Evolutionary conservation across 2,797 vertebrate genomes (phyloP), one percentile per base, ranked within the genome.

Genomic region (Acomys russatus): DNA sequence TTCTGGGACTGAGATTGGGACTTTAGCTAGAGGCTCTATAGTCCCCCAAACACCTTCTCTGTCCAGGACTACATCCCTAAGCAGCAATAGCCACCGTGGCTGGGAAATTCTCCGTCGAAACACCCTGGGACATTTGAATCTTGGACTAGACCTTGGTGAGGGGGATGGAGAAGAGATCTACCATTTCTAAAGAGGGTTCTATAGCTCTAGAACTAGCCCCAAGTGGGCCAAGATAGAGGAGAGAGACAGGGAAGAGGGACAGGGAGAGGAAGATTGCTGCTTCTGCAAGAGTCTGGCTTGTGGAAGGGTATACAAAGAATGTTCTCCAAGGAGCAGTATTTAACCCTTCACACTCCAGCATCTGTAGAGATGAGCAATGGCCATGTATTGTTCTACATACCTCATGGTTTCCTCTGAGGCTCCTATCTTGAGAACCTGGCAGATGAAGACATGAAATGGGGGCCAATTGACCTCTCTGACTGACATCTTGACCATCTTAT

Each of bases 101-200:
- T 99, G 99, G 98, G 98, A 98, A 74, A 97, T 99, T 61, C 95
- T 99, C 66, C 97, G 98, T n/a, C 97, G 95, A 28, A 98, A 98
- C 70, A 98, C 98, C 17, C 95, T 98, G 77, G 97, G 98, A 25
- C 98, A 98, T 64, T 61, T 96, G 0, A 92, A 98, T 94, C 97
- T 96, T 64, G 95, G 97, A 7, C 66, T 98, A 86, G 98, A 98
- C 17, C 70, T 97, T 70, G 94, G 77, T 38, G 97, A 97, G 49
- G 96, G 64, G 11, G 94, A 97, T 11, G 96, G 80, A 61, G 98
- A 98, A 44, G 97, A 97, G 18, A 90, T 98, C 71, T 99, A 98
- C 74, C 97, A 98, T 54, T 95, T 99, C 49, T 98, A 97, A 98
- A 54, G 64, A 28, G 70, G 68, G 92, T 14, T 17, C 25, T 85